These are phyloP conservation scores for Dipodomys spectabilis DNA, from an alignment of 2,113 vertebrate genomes.

Conservation along the genomic window DNA sequence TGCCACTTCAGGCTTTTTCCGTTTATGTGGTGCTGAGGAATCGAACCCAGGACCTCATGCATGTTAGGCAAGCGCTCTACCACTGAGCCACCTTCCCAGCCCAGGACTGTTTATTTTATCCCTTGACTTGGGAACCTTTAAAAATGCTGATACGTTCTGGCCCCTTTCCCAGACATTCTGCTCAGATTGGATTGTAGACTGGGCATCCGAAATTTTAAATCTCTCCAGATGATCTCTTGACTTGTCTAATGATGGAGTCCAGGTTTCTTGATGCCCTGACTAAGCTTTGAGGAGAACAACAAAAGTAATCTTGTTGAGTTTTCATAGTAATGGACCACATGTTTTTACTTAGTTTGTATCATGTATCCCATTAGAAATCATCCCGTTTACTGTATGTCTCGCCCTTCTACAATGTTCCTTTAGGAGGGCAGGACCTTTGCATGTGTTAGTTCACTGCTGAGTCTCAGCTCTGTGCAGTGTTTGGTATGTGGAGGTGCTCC, in stretches of 20 bases:
- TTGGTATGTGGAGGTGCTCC: background rate
- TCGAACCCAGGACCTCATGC: no score
- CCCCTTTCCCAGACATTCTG: background rate
- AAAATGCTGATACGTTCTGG: background rate
- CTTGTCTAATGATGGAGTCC: background rate
- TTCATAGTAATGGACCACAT: background rate
- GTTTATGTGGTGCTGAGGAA: no score
- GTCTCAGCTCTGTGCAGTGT: background rate
- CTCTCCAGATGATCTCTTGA: background rate
- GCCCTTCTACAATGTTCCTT: background rate
- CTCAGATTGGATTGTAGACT: background rate
- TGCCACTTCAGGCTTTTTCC: no score
- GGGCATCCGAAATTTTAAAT: background rate
- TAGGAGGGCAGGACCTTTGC: background rate
- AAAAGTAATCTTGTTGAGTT: no score
- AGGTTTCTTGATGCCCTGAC: background rate
- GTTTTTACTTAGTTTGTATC: background rate
- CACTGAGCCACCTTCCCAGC: no score
- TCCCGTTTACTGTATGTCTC: background rate
- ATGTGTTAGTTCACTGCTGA: background rate
- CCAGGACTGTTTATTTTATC: background rate
- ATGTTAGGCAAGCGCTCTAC: no score
- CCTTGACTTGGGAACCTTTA: conserved; percentile 14
- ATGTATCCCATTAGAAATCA: background rate
- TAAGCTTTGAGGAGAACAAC: background rate